Base-by-base conservation (phyloP, 2,888 invertebrate species). In the Prosapia bicincta region DNA sequence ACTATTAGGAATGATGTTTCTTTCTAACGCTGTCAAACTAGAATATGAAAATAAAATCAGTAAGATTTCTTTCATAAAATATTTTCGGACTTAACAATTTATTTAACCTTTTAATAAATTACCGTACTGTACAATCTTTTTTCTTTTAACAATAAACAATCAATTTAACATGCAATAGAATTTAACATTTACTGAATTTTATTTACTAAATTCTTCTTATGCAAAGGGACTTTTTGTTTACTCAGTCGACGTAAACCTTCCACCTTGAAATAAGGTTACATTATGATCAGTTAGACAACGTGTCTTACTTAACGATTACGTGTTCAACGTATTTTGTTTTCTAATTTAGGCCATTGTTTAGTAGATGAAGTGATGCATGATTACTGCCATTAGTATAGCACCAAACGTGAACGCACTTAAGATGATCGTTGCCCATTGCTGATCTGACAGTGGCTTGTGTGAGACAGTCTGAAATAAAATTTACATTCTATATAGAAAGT, bases 391-490 rank as follows among this genome's bases (percentile, higher is more conserved):
- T 79, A 89, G 82, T 81, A 91, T 86, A 76, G 90, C 90, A 82
- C 90, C 84, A 80, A 89, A 81, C 80, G 89, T 86, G 86, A 92
- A 90, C 71, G 86, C 88, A 76, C 86, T 85, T 75, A 91, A 86
- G 83, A 91, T 87, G 77, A 90, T 85, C 80, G 90, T 85, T 80
- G 92, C 91, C 85, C 88, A 87, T 83, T 92, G 90, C 79, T 87
- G 87, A 82, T 89, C 89, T 32, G 88, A 87, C 82, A 88, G 84
- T 69, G 84, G 84, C 81, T 84, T 85, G 76, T 84, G 81, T 66
- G 84, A 84, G 26, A 81, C 78, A n/a, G 75, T 78, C 82, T 82
- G 78, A 23, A 78, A 68, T 28, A 71, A 24, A 75, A 24, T 15
- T 13, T 15, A 67, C n/a, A n/a, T n/a, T n/a, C n/a, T n/a, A n/a